Base-by-base conservation (phyloP, 2,113 vertebrate genomes). In the Halcyon malimbica region DNA sequence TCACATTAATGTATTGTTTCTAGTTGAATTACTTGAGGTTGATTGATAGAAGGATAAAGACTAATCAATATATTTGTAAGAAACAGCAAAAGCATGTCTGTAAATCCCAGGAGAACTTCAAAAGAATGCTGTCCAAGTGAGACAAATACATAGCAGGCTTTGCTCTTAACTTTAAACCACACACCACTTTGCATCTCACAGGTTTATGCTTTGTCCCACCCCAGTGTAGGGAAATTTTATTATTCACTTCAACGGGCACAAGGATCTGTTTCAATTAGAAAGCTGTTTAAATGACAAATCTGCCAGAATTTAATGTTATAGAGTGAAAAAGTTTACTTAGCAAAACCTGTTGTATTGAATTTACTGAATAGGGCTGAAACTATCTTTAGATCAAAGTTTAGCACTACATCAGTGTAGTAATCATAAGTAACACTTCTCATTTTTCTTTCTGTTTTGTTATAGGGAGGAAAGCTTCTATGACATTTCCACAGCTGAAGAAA, bases 401-500 rank as follows among this genome's bases (percentile, higher is more conserved):
- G 31, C 37, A 86, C 16, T 37, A 62, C 63, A 94, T 44, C n/a
- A 90, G 4, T 42, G 25, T 70, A 88, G 59, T 41, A 85, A 62
- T 26, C 8, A 5, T 51, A 82, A 78, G n/a, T 37, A 84, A 44
- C 21, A 51, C 50, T 80, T 90, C 50, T 53, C 31, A 42, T 86
- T 93, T 71, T 87, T 59, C 42, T 51, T 89, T 88, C 46, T 91
- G 29, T 54, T 95, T 76, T 83, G 25, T 74, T 86, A 59, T 2
- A 70, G 42, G 70, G 79, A 88, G 74, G 63, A 10, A 87, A 83
- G n/a, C 46, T 77, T 88, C 86, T 46, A 48, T 9, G 24, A 86
- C 68, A 75, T 86, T 88, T 96, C 24, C 79, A 93, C 79, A 93
- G 92, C 79, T 78, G 76, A 96, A 85, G 54, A 77, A 95, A 67